Percentiles rank a stretch among this genome's conserved stretches.
Evolutionary conservation across 2,113 vertebrate species (phyloP).

Genomic region (Proteles cristata): DNA sequence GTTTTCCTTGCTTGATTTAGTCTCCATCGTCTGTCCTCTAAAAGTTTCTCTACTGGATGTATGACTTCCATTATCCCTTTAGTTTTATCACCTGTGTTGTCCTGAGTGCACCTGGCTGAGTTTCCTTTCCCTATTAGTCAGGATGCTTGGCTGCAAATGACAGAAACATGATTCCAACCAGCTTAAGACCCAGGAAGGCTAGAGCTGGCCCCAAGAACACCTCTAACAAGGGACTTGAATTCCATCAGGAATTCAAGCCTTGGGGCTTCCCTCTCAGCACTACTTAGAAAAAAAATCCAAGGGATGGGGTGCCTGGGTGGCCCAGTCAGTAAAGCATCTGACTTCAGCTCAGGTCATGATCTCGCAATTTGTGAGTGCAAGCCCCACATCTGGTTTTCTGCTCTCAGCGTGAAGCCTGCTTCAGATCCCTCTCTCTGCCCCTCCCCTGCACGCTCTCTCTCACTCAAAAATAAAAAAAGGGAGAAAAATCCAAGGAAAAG

Average conservation of each 20-base stretch:
- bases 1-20: constrained; percentile 8
- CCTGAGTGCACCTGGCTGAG: neutral
- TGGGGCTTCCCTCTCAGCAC: neutral
- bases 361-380: too few relatives aligned
- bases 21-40: neutral
- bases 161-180: neutral
- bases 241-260: neutral
- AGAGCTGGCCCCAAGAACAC: neutral
- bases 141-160: constrained; percentile 26
- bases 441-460: too few relatives aligned
- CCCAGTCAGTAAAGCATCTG: too few relatives aligned
- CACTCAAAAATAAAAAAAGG: too few relatives aligned
- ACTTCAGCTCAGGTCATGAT: too few relatives aligned
- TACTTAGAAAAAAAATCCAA: neutral
- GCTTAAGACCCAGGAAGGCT: neutral
- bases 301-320: too few relatives aligned
- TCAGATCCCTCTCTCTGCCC: too few relatives aligned
- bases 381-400: too few relatives aligned
- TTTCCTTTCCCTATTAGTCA: constrained; percentile 7
- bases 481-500: neutral
- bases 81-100: constrained; percentile 40
- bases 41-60: neutral
- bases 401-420: too few relatives aligned
- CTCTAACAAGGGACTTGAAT: neutral
- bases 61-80: neutral